Base-by-base conservation (phyloP, 2,797 vertebrate species). In the Rhinichthys osculus region DNA sequence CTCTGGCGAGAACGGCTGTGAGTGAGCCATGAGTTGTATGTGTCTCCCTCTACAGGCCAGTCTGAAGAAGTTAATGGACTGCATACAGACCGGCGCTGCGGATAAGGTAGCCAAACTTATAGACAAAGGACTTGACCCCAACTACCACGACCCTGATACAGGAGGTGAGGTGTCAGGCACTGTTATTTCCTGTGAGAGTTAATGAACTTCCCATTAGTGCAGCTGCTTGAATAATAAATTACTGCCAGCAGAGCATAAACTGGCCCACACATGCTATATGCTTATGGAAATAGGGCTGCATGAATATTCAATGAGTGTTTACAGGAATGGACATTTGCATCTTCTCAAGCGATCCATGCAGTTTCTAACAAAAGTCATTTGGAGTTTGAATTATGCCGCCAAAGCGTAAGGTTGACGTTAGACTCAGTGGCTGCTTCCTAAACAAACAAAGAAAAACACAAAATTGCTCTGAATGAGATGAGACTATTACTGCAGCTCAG, bases 101-200 rank as follows among this genome's bases (percentile, higher is more conserved):
- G 97, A 98, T 91, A 98, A 98, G 92, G 96, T 98, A 93, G 94
- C 91, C 0, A 95, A 98, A 89, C 95, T 98, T 89, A 88, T 98
- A 89, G 97, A 98, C 91, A 98, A 97, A 90, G 97, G 97, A 66
- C 96, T 98, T 9, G 97, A 98, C 90, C 97, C 97, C 81, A 98
- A 98, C 92, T 98, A 95, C 90, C 97, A 98, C 42, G 97, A 98
- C 89, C 90, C 96, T 0, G 97, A 98, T 87, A 97, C 95, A 0
- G 97, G 97, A 81, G 97, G 97, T 98, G 91, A 93, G 94, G 11
- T 35, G 72, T 83, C 64, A 47, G 54, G 16, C 66, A 72, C 82
- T 38, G 59, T 27, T 84, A 23, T 50, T 83, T 76, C 71, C 42
- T 13, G 30, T 30, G n/a, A 42, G 35, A 19, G 19, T 42, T 47